phyloP scores from a whole-genome alignment of 2,797 vertebrate species.

The Cyprinella venusta region DNA sequence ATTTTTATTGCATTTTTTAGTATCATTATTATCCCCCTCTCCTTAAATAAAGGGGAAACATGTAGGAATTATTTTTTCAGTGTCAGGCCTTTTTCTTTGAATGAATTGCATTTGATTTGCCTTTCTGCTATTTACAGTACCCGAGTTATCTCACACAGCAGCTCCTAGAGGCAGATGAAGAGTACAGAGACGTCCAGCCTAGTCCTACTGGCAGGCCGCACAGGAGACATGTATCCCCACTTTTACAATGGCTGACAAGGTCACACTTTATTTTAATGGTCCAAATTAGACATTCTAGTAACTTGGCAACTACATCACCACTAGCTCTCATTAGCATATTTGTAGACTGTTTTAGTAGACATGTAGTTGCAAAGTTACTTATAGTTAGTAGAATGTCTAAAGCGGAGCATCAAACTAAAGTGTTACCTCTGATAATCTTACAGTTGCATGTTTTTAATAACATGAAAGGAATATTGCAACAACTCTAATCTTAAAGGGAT shows the following conservation, averaged over 20 bases:
- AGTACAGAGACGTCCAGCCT: slow-evolving; percentile 78
- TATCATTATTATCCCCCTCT: neutral
- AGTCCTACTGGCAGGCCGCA: slow-evolving; percentile 78
- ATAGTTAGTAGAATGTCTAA: neutral
- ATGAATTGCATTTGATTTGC: neutral
- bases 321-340: neutral
- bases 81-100: neutral
- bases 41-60: neutral
- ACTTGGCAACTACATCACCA: neutral
- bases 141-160: slow-evolving; percentile 78
- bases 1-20: neutral
- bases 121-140: slow-evolving; percentile 37
- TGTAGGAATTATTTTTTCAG: neutral
- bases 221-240: slow-evolving; percentile 85
- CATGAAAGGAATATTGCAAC: neutral
- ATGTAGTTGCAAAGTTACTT: neutral
- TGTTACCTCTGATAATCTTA: slow-evolving; percentile 1
- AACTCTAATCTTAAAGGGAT: neutral
- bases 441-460: neutral
- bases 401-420: neutral
- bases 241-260: neutral
- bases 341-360: neutral
- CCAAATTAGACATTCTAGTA: neutral
- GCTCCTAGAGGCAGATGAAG: slow-evolving; percentile 80
- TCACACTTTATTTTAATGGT: neutral